Base-by-base conservation (phyloP, 2,888 invertebrate genomes). In the Drosophila emarginata region DNA sequence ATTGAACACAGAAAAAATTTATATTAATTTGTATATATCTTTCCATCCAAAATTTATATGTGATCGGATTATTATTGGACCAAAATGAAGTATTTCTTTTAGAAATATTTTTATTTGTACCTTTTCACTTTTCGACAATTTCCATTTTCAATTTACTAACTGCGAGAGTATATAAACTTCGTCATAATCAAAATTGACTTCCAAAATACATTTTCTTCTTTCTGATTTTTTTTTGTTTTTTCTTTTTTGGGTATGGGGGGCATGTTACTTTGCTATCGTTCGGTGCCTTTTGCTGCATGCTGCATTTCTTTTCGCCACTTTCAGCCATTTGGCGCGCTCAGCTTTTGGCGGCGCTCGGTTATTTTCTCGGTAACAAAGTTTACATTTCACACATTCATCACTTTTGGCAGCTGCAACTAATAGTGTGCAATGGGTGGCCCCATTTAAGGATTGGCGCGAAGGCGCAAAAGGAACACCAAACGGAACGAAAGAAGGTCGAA, bases 381-480 rank as follows among this genome's bases (percentile, higher is more conserved):
- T 85, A 88, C 84, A 88, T 88, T 88, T 88, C 84, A 85, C 88
- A 85, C 84, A 85, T 85, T 85, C 84, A 85, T 85, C 84, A 85
- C 84, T 85, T 88, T 85, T 85, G 84, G 84, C 84, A 85, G 84
- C 84, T 88, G 84, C 88, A 88, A 88, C 84, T 85, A 85, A 85
- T 85, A 85, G 88, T 84, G 82, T 86, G 82, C 84, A 80, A 80
- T 76, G 83, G 26, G 14, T 45, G 39, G 58, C 39, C 59, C 73
- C 66, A 66, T 71, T 45, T 45, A 45, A 45, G 45, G 45, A 45
- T 45, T 45, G 45, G 7, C 45, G 45, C 45, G 73, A 67, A 79
- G 73, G 81, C 67, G 84, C 79, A 81, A 83, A 77, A 75, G 79
- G 66, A 84, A 67, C 81, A 73, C 80, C 74, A 72, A 74, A 86